Evolutionary conservation across 2,797 vertebrate species (phyloP).

Genomic region (Sarcoramphus papa): DNA sequence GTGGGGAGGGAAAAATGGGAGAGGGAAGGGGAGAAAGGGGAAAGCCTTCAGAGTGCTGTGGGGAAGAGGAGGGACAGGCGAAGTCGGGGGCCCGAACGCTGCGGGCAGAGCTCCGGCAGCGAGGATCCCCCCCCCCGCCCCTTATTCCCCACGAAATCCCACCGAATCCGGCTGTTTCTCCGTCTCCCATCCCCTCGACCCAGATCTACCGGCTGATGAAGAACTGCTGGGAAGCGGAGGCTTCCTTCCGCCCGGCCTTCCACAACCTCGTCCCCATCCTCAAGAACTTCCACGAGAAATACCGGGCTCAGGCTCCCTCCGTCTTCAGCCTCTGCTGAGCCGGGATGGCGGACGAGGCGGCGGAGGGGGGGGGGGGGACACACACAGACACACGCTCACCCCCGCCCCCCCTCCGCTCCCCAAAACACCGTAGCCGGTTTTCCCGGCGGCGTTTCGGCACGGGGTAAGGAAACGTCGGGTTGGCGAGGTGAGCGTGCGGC

Average conservation of each 20-base stretch:
- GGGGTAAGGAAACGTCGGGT: not conserved
- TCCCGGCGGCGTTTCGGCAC: not conserved
- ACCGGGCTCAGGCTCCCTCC: constrained; percentile 59
- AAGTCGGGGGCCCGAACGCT: accelerated
- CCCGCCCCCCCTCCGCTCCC: not conserved
- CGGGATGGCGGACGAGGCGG: too few relatives aligned
- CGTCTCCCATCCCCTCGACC: too few relatives aligned
- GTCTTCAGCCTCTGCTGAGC: constrained; percentile 63
- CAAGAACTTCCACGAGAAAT: constrained; percentile 68
- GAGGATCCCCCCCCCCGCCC: not conserved
- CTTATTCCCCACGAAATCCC: not conserved
- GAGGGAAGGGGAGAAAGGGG: not conserved
- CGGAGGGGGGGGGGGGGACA: too few relatives aligned
- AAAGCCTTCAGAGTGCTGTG: not conserved
- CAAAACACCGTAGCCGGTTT: too few relatives aligned
- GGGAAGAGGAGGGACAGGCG: not conserved
- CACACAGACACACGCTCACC: too few relatives aligned
- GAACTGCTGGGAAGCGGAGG: constrained; percentile 83
- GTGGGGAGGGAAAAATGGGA: too few relatives aligned
- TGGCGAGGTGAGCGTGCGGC: not conserved
- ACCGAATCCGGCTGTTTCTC: too few relatives aligned
- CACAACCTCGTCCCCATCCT: constrained; percentile 76
- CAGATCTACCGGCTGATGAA: constrained; percentile 79
- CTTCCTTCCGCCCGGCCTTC: constrained; percentile 81
- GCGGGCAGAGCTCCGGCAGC: not conserved